Evolutionary conservation across 2,797 vertebrate genomes (phyloP), one percentile per base, ranked within the genome.

Genomic region (Eospalax fontanierii): DNA sequence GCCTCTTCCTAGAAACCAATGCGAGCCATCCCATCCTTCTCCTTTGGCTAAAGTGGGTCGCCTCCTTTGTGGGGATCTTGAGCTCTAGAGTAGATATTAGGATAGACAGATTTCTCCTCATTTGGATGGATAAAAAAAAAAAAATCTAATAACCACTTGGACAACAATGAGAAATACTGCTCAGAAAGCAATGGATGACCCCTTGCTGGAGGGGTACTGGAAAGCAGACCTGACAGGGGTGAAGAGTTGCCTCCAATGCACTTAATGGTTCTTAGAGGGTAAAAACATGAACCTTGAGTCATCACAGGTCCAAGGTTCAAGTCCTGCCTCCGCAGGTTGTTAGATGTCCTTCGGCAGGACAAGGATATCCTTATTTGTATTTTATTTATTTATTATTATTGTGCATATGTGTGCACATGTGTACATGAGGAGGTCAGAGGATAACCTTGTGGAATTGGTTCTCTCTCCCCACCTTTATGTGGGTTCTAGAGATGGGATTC

Each of bases 61-160:
- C 24, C 43, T 78, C 82, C 68, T 78, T 65, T 38, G 14, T 19
- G 50, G 82, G 83, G 71, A 68, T 75, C 43, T 1, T 3, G 46
- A 75, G 74, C 28, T 87, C 74, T 80, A 68, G 54, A 85, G 70
- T 46, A 65, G 19, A 59, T 28, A 4, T 80, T n/a, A 87, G n/a
- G 40, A 88, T 26, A 33, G 76, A 84, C 57, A 88, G 82, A 92
- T 54, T 71, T 73, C 74, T 46, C 40, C 30, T 93, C 57, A 65
- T 82, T 66, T 66, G 59, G 50, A 54, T 24, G 33, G 61, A n/a
- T n/a, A n/a, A 91, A 61, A 43, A 83, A 38, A 57, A 76, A 90
- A 61, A 94, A 79, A 81, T 57, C 71, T 83, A 95, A 57, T 46
- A 89, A 86, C 26, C 74, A 46, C 61, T 19, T 81, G 30, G 63